These are phyloP conservation scores for Lepidurus packardi DNA, from an alignment of 1,140 invertebrate genomes.

Conservation along the genomic window DNA sequence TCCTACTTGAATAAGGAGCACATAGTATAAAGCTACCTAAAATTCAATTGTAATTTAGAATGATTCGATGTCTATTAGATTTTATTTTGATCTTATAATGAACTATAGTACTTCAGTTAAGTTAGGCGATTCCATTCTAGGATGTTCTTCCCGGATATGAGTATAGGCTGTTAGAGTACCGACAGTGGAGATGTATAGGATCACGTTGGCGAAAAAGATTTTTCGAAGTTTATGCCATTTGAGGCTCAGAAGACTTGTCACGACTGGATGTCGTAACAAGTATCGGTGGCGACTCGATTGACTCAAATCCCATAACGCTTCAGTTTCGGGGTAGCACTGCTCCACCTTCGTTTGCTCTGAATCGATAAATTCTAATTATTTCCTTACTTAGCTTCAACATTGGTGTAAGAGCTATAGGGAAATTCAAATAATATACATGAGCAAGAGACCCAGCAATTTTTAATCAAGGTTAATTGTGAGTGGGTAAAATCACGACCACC, in stretches of 20 bases:
- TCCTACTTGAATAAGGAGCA: neutral
- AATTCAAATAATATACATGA: too few relatives aligned
- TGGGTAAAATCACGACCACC: too few relatives aligned
- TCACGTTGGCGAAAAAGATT: slow-evolving; percentile 64
- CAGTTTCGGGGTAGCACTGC: slow-evolving; percentile 50
- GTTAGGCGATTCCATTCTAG: neutral
- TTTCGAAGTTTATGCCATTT: slow-evolving; percentile 71
- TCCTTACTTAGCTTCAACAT: too few relatives aligned
- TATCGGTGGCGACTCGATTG: slow-evolving; percentile 55
- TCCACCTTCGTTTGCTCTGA: neutral
- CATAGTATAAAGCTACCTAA: neutral
- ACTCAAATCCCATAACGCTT: slow-evolving; percentile 59
- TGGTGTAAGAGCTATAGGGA: too few relatives aligned
- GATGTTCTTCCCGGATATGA: slow-evolving; percentile 47
- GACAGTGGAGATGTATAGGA: slow-evolving; percentile 64
- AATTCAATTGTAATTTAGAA: neutral
- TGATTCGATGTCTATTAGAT: neutral
- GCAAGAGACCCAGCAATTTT: too few relatives aligned
- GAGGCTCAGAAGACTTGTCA: slow-evolving; percentile 69
- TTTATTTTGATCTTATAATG: neutral
- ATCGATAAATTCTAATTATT: too few relatives aligned
- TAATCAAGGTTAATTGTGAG: too few relatives aligned
- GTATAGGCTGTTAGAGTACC: slow-evolving; percentile 59
- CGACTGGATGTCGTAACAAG: slow-evolving; percentile 67
- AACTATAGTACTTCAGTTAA: neutral